Conservation (phyloP, 35 echinoderm and acorn worm species). For the Hemicentrotus pulcherrimus region DNA sequence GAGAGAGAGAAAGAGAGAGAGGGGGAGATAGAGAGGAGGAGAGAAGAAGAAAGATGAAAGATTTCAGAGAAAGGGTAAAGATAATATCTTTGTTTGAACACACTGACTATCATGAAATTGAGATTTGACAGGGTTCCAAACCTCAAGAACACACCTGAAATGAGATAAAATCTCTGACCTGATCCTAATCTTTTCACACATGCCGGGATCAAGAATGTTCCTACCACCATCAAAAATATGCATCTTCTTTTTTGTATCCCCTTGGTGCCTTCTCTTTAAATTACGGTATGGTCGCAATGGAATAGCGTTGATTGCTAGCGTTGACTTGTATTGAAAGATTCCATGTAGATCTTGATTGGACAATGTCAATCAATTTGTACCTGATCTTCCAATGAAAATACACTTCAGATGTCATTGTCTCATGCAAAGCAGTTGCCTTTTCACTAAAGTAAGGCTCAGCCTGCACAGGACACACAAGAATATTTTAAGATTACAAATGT, state of each 20-base stretch:
- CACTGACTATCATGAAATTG: not conserved
- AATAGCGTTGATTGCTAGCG: not conserved
- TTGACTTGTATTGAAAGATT: not conserved
- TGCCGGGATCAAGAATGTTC: not conserved
- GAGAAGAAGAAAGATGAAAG: no score
- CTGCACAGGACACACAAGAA: no score
- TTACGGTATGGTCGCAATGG: not conserved
- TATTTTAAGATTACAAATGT: no score
- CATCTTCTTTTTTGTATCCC: not conserved
- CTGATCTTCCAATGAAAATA: not conserved
- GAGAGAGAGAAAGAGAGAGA: no score
- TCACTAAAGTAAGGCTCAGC: not conserved
- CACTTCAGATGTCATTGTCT: not conserved
- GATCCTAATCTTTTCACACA: not conserved
- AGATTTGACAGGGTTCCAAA: not conserved
- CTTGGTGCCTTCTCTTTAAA: not conserved
- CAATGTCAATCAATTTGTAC: not conserved
- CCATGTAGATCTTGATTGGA: not conserved
- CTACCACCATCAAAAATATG: not conserved
- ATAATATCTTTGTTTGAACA: not conserved
- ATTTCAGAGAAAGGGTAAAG: no score
- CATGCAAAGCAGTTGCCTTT: not conserved
- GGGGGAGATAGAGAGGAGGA: no score
- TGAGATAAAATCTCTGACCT: not conserved
- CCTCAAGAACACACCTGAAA: not conserved